These are phyloP conservation scores for Atethmia centrago DNA, from an alignment of 2,888 invertebrate genomes.

Conservation along the genomic window DNA sequence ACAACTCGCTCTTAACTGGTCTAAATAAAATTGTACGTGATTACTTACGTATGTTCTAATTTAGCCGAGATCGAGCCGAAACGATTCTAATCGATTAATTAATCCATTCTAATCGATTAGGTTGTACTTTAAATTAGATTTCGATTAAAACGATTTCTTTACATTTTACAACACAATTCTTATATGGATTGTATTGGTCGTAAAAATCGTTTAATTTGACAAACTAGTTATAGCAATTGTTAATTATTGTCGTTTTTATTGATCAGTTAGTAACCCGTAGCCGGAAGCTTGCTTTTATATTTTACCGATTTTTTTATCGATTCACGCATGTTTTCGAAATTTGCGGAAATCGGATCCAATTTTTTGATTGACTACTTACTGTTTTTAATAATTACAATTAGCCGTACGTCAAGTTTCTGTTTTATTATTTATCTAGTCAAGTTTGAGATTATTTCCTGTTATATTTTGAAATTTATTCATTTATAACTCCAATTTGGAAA, in stretches of 20 bases:
- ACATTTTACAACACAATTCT: slow-evolving; percentile 67
- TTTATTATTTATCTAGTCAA: slow-evolving; percentile 37
- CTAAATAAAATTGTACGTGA: slow-evolving; percentile 69
- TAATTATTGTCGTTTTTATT: slow-evolving; percentile 52
- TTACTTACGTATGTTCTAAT: slow-evolving; percentile 77
- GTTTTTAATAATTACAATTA: slow-evolving; percentile 32
- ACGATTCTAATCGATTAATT: slow-evolving; percentile 78
- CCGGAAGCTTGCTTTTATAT: slow-evolving; percentile 58
- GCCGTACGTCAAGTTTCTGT: slow-evolving; percentile 22
- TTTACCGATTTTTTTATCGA: slow-evolving; percentile 44
- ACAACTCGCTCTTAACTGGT: slow-evolving; percentile 51
- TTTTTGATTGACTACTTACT: slow-evolving; percentile 15
- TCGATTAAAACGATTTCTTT: slow-evolving; percentile 72
- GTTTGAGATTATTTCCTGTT: slow-evolving; percentile 58
- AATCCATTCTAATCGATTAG: slow-evolving; percentile 77
- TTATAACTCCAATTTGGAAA: slow-evolving; percentile 48
- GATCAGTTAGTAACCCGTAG: slow-evolving; percentile 14
- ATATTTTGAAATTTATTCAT: slow-evolving; percentile 43
- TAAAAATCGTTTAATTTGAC: slow-evolving; percentile 62
- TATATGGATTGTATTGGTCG: slow-evolving; percentile 54
- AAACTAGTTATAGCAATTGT: slow-evolving; percentile 58
- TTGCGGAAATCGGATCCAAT: slow-evolving; percentile 57
- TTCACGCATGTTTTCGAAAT: slow-evolving; percentile 37
- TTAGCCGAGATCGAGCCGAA: slow-evolving; percentile 71
- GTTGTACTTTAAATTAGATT: slow-evolving; percentile 75